Base-by-base conservation (phyloP, 2,888 invertebrate genomes). In the Gerris lacustris region DNA sequence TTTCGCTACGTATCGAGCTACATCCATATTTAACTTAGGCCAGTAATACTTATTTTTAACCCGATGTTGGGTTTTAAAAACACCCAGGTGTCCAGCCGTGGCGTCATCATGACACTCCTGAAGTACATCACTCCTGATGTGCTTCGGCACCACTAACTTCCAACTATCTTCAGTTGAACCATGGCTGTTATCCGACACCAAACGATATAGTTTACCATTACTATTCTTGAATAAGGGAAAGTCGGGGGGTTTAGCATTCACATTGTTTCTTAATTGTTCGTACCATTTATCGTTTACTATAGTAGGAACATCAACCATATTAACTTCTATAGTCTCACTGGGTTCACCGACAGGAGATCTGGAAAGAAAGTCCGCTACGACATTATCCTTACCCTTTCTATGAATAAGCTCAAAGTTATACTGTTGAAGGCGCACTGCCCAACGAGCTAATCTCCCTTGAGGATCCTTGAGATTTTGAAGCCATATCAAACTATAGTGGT, bases 1-100 rank as follows among this genome's bases (percentile, higher is more conserved):
- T n/a, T n/a, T n/a, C n/a, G 5, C 18, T 9, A 17, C 72, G 45
- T 9, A 44, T 66, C 17, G 63, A 45, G 1, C 64, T 11, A 11
- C 45, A 64, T 63, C 69, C 67, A 31, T 45, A n/a, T 1, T 66
- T 73, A 76, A 74, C 6, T 70, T 45, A 4, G 77, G 77, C 77
- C 76, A 77, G 64, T 73, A 77, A 11, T 47, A 47, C 6, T 47
- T 11, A 7, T 69, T 69, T 7, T 11, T 6, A 11, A 47, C 11
- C 11, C 47, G 6, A 6, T 6, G 7, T 11, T 7, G 11, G 7
- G 47, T 47, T 11, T 11, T 47, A 47, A 47, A 47, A 7, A 11
- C 6, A 7, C 47, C 47, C 7, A 47, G 11, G 11, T 47, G 47
- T 7, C 47, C 47, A 47, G 47, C 6, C 11, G 47, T 47, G 7